Base-by-base conservation (phyloP, 2,888 invertebrate genomes). In the Acleris emargana region DNA sequence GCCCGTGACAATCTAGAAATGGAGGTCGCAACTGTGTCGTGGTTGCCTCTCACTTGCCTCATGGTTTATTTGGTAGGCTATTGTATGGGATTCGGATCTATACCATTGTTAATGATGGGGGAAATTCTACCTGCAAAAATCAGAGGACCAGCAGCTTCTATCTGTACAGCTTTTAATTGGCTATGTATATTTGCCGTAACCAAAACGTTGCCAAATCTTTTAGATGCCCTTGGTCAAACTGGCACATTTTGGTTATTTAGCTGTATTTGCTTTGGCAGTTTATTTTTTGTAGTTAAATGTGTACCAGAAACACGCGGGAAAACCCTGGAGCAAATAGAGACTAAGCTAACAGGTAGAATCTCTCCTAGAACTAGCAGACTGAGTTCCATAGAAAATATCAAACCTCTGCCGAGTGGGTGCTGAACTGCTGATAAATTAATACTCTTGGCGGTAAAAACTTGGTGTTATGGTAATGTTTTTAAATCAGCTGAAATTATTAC, bases 231-330 rank as follows among this genome's bases (percentile, higher is more conserved):
- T 69, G 97, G 97, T 0, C 91, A 94, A 0, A 93, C 95, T 70
- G 95, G 95, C n/a, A 95, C 96, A 0, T 99, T 98, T 87, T 97
- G 97, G 95, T 80, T 97, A 69, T 99, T 98, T 82, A 96, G 96
- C 13, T 76, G 90, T 25, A 94, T 97, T 75, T 96, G 97, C 80
- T 86, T 96, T 17, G 72, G 95, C 7, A 96, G 96, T 28, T 85
- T 97, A 67, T 92, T 97, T 78, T 98, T 98, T 86, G 96, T 97
- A 16, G 94, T 96, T 68, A 82, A 95, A 67, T 96, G 94, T 81
- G 97, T 99, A 25, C 99, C 99, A 13, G 99, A 99, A 93, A 99
- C 99, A 1, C 95, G 97, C 77, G 98, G 98, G 11, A 96, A 97
- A 82, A 97, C 97, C 71, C 94, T 99, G 69, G 98, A 98, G 84